Conservation (phyloP, 2,113 vertebrate genomes). For the Sorex fumeus region DNA sequence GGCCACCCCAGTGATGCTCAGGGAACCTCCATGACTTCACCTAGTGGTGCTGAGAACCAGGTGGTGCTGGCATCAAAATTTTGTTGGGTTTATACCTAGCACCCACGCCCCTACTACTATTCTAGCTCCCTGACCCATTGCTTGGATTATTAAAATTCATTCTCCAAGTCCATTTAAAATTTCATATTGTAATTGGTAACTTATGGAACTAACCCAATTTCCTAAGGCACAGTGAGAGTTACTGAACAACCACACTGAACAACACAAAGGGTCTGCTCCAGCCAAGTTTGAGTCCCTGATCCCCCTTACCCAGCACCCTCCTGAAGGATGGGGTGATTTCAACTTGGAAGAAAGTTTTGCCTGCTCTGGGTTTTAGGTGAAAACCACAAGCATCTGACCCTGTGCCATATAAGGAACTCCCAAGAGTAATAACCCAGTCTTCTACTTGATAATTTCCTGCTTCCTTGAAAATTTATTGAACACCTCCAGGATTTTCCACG, state of each 20-base stretch:
- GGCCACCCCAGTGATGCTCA: too few relatives aligned
- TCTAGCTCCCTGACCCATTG: too few relatives aligned
- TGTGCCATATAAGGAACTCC: not conserved
- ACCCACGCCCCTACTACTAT: too few relatives aligned
- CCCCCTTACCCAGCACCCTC: not conserved
- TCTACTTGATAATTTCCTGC: constrained; percentile 12
- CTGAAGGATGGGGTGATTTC: not conserved
- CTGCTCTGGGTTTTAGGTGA: constrained; percentile 20
- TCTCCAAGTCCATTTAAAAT: constrained; percentile 30
- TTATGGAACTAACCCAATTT: not conserved
- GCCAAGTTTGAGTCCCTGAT: not conserved
- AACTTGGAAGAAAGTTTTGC: not conserved
- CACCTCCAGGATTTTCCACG: not conserved
- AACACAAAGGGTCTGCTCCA: not conserved
- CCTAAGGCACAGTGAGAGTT: not conserved
- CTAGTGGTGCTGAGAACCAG: too few relatives aligned
- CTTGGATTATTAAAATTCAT: constrained; percentile 31
- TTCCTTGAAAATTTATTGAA: constrained; percentile 23
- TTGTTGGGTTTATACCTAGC: too few relatives aligned
- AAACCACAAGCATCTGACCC: not conserved
- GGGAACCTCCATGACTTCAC: too few relatives aligned
- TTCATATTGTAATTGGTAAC: not conserved
- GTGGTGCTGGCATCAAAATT: too few relatives aligned
- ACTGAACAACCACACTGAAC: not conserved
- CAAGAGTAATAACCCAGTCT: not conserved